phyloP scores from a whole-genome alignment of 2,888 invertebrate species.

The Tipula lateralis region DNA sequence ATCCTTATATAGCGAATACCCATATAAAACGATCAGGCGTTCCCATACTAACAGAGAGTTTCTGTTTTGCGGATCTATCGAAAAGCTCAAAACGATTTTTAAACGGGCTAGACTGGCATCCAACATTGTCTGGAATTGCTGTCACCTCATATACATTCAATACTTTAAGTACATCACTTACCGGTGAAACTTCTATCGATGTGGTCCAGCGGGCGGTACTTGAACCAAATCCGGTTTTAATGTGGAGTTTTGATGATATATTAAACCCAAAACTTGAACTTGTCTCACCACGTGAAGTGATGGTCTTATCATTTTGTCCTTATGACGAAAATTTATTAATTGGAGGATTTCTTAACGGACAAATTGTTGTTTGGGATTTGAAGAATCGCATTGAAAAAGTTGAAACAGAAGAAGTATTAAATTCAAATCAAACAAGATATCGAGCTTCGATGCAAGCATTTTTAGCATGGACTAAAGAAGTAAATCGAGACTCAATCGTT shows the following conservation, averaged over 20 bases:
- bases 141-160: conserved; percentile 62
- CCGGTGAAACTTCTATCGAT: conserved; percentile 45
- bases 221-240: conserved; percentile 60
- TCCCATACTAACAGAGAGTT: conserved; percentile 47
- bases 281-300: conserved; percentile 62
- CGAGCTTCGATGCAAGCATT: conserved; percentile 56
- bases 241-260: conserved; percentile 71
- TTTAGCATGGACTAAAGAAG: conserved; percentile 65
- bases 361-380: conserved; percentile 67
- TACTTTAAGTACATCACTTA: conserved; percentile 44
- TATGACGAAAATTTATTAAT: conserved; percentile 63
- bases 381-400: conserved; percentile 58
- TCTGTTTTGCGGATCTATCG: conserved; percentile 61
- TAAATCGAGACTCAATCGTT: conserved; percentile 56
- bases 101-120: conserved; percentile 64
- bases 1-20: conserved; percentile 41
- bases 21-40: conserved; percentile 41
- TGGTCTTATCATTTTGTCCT: conserved; percentile 62
- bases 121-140: conserved; percentile 62
- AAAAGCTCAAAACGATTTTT: conserved; percentile 63
- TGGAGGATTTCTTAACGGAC: conserved; percentile 69
- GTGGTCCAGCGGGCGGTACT: conserved; percentile 56
- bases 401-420: conserved; percentile 58
- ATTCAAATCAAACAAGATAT: conserved; percentile 60
- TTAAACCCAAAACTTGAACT: conserved; percentile 65